Evolutionary conservation across 2,888 invertebrate genomes (phyloP), one percentile per base, ranked within the genome.

Genomic region (Serripes groenlandicus): DNA sequence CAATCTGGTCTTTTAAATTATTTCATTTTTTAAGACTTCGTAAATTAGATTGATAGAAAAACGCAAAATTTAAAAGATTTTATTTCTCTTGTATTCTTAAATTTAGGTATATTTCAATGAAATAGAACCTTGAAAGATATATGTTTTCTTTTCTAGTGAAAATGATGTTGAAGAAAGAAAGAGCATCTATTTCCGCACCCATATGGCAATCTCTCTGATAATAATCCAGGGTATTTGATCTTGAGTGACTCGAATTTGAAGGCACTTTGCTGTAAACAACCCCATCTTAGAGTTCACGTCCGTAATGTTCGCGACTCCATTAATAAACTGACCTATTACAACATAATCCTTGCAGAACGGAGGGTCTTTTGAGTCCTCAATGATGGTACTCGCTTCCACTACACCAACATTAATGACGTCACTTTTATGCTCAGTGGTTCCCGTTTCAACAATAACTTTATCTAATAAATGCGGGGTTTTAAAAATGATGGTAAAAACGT

Each of bases 171-270:
- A n/a, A n/a, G n/a, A n/a, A n/a, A n/a, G n/a, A n/a, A n/a, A n/a
- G n/a, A n/a, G n/a, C n/a, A n/a, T n/a, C n/a, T n/a, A 15, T 34
- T 28, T 62, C 3, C 32, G 62, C 30, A 30, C 32, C 62, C 62
- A 71, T 1, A 95, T 90, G 7, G 94, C 94, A 28, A 95, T 92
- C 87, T 94, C 94, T 72, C 93, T 90, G 3, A 94, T 91, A 35
- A 94, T 92, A 28, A 94, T 85, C 94, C 94, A 94, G n/a, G 91
- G 90, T n/a, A 85, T 87, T 77, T 94, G 94, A 21, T 87, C 83
- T 11, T 90, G 77, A 1, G 92, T 92, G 0, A 94, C 87, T 64
- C 89, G 90, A 15, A 95, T 90, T 70, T 93, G 88, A 30, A 95
- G 75, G 83, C 94, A 94, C 75, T 93, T 92, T 15, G 94, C 90